Base-by-base conservation (phyloP, 2,113 vertebrate genomes). In the Cebidichthys violaceus region DNA sequence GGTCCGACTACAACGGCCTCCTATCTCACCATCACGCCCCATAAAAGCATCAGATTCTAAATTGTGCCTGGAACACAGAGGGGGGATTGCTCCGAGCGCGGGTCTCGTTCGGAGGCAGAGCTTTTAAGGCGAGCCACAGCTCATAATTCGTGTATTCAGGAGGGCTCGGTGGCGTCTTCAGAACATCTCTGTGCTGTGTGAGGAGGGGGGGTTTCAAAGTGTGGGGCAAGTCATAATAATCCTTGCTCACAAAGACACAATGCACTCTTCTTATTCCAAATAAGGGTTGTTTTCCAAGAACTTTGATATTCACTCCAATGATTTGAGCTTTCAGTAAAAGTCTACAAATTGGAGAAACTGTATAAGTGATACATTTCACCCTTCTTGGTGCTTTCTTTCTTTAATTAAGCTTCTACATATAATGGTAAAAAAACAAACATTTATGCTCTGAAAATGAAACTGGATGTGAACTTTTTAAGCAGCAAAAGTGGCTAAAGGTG, bases 31-130 rank as follows among this genome's bases (percentile, higher is more conserved):
- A 92, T 88, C 85, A 74, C 66, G 74, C 35, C 61, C 83, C 66
- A 85, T 91, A 91, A 92, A 93, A 87, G 86, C 88, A 88, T 90
- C 88, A 75, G 61, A 85, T 87, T 91, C 85, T 75, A 85, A 90
- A 92, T 86, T 88, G 89, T 88, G 87, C 73, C 86, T 1, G 17
- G 79, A 86, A 89, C 81, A 90, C 85, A 93, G 89, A 87, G 70
- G 86, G 77, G 57, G 79, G 85, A 77, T 55, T 52, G 72, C 87
- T 85, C 79, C 70, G 75, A 75, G 24, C 1, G 10, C 31, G 39
- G 69, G 69, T 77, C 57, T 68, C 70, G 37, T 79, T 79, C 59
- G 60, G 79, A 90, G 79, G 80, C 78, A 31, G 66, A 76, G 90
- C 86, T 88, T 92, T 90, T 87, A 90, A 85, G 82, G 80, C 35